Evolutionary conservation across 2,797 vertebrate species (phyloP).

Genomic region (Scolopax rusticola): DNA sequence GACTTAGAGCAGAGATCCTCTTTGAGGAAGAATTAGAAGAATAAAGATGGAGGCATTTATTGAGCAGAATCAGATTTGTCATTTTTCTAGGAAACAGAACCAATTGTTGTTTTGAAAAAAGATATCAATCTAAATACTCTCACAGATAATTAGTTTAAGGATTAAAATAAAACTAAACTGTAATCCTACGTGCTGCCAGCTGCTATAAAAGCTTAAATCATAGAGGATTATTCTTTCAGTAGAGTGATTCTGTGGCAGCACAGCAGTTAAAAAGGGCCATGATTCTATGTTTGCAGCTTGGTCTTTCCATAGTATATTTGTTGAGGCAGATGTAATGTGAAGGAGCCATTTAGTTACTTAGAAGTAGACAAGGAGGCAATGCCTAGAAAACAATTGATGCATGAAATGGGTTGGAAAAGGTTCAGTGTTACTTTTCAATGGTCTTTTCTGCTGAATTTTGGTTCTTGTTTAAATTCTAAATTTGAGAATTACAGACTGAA

Average conservation of each 20-base stretch:
- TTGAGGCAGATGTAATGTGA: neutral
- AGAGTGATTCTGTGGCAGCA: neutral
- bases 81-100: neutral
- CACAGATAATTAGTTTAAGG: neutral
- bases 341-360: neutral
- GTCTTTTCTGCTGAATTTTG: neutral
- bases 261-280: neutral
- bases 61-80: neutral
- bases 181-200: neutral
- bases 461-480: neutral
- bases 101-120: neutral
- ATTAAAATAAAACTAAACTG: neutral
- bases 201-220: neutral
- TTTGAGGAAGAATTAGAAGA: neutral
- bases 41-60: neutral
- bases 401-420: neutral
- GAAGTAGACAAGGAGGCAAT: neutral
- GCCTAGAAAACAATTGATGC: neutral
- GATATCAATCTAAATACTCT: neutral
- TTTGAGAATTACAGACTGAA: neutral
- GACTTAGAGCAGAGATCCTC: neutral
- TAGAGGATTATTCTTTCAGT: neutral
- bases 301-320: neutral
- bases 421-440: neutral
- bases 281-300: neutral